Evolutionary conservation across 1,140 invertebrate species (phyloP), one percentile per base, ranked within the genome.

Genomic region (Mamestra configurata): DNA sequence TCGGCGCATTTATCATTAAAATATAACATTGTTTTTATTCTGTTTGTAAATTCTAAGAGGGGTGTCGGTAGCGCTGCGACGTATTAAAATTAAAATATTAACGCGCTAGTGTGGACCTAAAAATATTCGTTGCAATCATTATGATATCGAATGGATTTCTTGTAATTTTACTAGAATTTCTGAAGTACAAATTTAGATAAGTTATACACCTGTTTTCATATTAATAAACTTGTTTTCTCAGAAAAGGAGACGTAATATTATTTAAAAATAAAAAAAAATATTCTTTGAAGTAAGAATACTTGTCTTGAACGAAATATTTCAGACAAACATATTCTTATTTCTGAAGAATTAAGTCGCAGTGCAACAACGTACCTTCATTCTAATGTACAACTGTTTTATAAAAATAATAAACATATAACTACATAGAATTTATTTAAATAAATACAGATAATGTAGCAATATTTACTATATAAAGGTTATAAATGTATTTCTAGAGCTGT

Each of bases 301-400:
- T 71, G 22, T 53, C 6, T 53, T n/a, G 27, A n/a, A 31, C 15
- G 31, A 59, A 15, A 61, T 18, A 13, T 57, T 27, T 15, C 10
- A 55, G 24, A 10, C 35, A 37, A 37, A 64, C 18, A 11, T 35
- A 64, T 64, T 64, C 7, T 64, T 64, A 64, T 40, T 64, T 64
- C n/a, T 24, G 7, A 51, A 57, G n/a, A 71, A 24, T 40, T 59
- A 13, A 35, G 37, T 10, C 43, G 57, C 73, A 77, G 35, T 77
- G 31, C 43, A 31, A 7, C 37, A 72, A n/a, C 37, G 57, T 15
- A 13, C 20, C 55, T 6, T 20, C 37, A 40, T 46, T 70, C 40
- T 80, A 53, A 73, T 87, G 77, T 84, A 84, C 77, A 84, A 66
- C 79, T 87, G 83, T 86, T 87, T 83, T 83, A 86, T 82, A 79